These are phyloP conservation scores for Sus cebifrons DNA, from an alignment of 2,797 vertebrate genomes.

Conservation along the genomic window DNA sequence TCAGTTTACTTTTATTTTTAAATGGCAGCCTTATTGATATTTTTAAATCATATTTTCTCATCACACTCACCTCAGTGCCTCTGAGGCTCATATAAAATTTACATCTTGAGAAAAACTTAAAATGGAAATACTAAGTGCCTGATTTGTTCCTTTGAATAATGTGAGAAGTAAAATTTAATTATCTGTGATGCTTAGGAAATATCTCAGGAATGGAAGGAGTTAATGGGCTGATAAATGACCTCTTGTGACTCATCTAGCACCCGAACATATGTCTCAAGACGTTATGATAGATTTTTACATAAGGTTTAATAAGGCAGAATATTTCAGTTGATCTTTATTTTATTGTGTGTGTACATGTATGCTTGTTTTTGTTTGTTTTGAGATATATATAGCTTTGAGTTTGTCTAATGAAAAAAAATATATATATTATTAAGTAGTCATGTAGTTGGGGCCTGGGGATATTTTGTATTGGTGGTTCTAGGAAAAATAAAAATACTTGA, in stretches of 20 bases:
- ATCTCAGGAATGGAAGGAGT: background rate
- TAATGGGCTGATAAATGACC: background rate
- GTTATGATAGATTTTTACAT: background rate
- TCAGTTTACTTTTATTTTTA: background rate
- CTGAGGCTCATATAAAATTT: background rate
- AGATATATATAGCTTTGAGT: background rate
- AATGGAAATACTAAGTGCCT: slow-evolving; percentile 6
- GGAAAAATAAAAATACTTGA: background rate
- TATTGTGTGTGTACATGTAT: background rate
- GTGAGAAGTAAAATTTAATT: background rate
- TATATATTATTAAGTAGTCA: background rate
- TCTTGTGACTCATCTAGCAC: background rate
- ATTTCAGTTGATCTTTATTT: background rate
- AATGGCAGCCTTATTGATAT: background rate
- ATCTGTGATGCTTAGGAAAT: background rate
- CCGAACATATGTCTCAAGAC: background rate
- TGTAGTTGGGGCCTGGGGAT: background rate
- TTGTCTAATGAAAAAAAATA: slow-evolving; percentile 15
- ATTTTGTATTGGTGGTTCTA: background rate
- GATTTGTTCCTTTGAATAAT: background rate
- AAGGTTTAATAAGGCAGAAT: background rate
- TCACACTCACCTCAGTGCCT: background rate
- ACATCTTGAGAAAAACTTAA: background rate
- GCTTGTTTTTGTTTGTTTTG: background rate
- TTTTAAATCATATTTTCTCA: background rate